phyloP scores from a whole-genome alignment of 92 coral and sea anemone species.

The Actinostola sp. region DNA sequence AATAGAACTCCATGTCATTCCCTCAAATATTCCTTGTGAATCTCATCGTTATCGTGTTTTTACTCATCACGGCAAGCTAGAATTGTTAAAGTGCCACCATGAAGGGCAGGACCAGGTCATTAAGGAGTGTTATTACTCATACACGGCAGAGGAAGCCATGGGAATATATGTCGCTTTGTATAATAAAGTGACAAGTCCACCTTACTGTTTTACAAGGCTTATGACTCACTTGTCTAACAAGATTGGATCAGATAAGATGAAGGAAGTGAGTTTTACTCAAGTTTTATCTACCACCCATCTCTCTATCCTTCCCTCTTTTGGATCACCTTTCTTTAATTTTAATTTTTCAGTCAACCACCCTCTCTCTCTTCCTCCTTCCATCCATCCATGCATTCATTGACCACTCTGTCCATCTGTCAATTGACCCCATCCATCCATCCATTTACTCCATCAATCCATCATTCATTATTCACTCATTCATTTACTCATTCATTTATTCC shows the following conservation, averaged over 20 bases:
- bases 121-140: slow-evolving; percentile 67
- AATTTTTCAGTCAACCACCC: neutral
- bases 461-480: too few relatives aligned
- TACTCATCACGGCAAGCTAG: slow-evolving; percentile 68
- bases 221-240: slow-evolving; percentile 49
- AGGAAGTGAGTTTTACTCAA: slow-evolving; percentile 33
- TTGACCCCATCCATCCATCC: too few relatives aligned
- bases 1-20: slow-evolving; percentile 80
- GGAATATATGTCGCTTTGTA: slow-evolving; percentile 54
- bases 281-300: too few relatives aligned
- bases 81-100: slow-evolving; percentile 7
- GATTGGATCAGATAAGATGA: slow-evolving; percentile 91
- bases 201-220: slow-evolving; percentile 45
- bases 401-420: too few relatives aligned
- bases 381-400: too few relatives aligned
- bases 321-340: too few relatives aligned
- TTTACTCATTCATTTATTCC: too few relatives aligned
- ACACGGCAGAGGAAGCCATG: slow-evolving; percentile 59
- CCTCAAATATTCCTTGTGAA: slow-evolving; percentile 39
- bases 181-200: slow-evolving; percentile 45
- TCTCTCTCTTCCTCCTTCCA: too few relatives aligned
- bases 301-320: too few relatives aligned
- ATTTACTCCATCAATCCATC: too few relatives aligned
- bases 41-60: slow-evolving; percentile 73
- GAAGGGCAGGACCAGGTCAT: slow-evolving; percentile 14